Evolutionary conservation across 2,888 invertebrate species (phyloP), one percentile per base, ranked within the genome.

Genomic region (Trimorus sp.): DNA sequence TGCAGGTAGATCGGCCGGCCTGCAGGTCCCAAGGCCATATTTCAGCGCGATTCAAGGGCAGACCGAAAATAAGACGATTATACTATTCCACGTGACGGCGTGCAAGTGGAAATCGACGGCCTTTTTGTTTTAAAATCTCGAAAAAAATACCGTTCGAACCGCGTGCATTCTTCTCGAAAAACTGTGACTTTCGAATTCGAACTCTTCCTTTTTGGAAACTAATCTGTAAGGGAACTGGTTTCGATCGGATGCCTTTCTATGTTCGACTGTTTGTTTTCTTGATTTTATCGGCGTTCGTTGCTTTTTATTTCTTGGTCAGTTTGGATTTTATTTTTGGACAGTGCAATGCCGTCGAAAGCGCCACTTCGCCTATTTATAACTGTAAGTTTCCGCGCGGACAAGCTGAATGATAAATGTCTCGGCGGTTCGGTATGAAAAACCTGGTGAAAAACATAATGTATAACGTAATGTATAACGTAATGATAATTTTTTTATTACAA

Each of bases 11-110:
- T 51, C n/a, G n/a, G 49, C 54, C 42, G 40, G 58, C 54, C 73
- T 75, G 69, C 73, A 73, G 69, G 75, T 74, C 73, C 82, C 80
- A 82, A 84, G 84, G 84, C 69, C 70, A 82, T 81, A 79, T 76
- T 82, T 82, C 65, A 79, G 65, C 45, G 14, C 15, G 48, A 60
- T 66, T 51, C 82, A 78, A 75, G 75, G 78, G 65, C 73, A 15
- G 11, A 9, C 56, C 77, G 40, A 74, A 83, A 79, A 74, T 53
- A 73, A 76, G 56, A 71, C 58, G 65, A 70, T 80, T 76, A 56
- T 74, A n/a, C 16, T 76, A 56, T 74, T 9, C 16, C n/a, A 26
- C 26, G 26, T 1, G 26, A 4, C 26, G 26, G 26, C 26, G 26
- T 26, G 26, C 26, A 26, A 26, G 26, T 26, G 26, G 26, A 26